Conservation (phyloP, 1,140 invertebrate genomes). For the Zaprionus nigranus region DNA sequence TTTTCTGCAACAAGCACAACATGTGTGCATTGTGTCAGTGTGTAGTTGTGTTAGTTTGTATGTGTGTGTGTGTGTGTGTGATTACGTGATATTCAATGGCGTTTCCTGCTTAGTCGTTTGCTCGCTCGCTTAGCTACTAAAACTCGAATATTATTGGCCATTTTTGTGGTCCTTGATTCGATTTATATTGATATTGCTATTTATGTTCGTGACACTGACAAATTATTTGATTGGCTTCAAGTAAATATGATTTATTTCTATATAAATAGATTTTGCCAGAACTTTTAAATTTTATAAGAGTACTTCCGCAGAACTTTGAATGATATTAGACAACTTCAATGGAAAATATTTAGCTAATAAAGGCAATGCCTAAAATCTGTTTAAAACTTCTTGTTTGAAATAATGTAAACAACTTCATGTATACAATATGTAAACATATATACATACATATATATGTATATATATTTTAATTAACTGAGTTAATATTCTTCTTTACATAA, state of each 20-base stretch:
- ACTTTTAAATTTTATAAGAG: not conserved
- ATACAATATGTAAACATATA: too few species aligned
- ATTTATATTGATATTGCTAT: slow-evolving; percentile 73
- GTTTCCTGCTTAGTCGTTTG: slow-evolving; percentile 71
- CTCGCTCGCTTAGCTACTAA: slow-evolving; percentile 40
- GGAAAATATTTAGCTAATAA: not conserved
- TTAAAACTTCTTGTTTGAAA: too few species aligned
- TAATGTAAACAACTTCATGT: too few species aligned
- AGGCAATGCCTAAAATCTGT: too few species aligned
- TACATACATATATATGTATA: too few species aligned
- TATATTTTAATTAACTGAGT: too few species aligned
- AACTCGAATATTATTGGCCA: slow-evolving; percentile 43
- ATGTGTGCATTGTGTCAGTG: slow-evolving; percentile 30
- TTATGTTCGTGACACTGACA: slow-evolving; percentile 45
- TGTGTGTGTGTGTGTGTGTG: slow-evolving; percentile 38
- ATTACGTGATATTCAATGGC: slow-evolving; percentile 79
- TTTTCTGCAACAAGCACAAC: slow-evolving; percentile 37
- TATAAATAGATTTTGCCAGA: not conserved
- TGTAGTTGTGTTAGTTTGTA: slow-evolving; percentile 25
- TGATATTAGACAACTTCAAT: not conserved
- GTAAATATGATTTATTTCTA: slow-evolving; percentile 15
- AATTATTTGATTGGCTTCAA: slow-evolving; percentile 58
- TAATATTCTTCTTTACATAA: too few species aligned
- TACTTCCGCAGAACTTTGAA: not conserved
- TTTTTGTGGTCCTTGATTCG: slow-evolving; percentile 68